These are phyloP conservation scores for Oryzias melastigma DNA, from an alignment of 2,113 vertebrate genomes.

Conservation along the genomic window DNA sequence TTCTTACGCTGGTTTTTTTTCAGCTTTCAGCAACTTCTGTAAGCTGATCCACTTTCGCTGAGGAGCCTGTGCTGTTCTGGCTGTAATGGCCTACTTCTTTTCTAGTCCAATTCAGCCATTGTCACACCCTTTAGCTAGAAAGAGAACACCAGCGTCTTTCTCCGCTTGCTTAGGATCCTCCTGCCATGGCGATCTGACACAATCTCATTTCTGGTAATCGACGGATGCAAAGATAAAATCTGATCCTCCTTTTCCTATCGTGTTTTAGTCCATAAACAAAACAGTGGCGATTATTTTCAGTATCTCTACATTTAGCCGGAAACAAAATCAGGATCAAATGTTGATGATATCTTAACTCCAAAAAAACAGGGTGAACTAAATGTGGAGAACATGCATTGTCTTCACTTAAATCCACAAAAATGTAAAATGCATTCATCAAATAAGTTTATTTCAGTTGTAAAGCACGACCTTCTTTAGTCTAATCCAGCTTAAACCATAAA, in stretches of 20 bases:
- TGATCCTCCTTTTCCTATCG: neutral
- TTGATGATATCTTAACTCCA: too few species aligned
- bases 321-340: too few species aligned
- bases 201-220: neutral
- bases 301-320: too few species aligned
- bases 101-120: constrained; percentile 24
- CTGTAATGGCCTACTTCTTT: constrained; percentile 55
- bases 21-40: constrained; percentile 33
- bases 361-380: too few species aligned
- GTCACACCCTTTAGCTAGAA: constrained; percentile 43
- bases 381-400: too few species aligned
- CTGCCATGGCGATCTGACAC: neutral
- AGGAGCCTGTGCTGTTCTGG: constrained; percentile 37
- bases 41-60: constrained; percentile 55
- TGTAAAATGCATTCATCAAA: neutral
- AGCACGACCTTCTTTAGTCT: constrained; percentile 4
- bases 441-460: constrained; percentile 3
- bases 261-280: neutral
- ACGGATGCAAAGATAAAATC: neutral
- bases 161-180: neutral
- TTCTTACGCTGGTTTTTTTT: constrained; percentile 13
- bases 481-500: constrained; percentile 10
- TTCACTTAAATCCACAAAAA: neutral
- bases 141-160: constrained; percentile 19
- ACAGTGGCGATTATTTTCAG: neutral